Base-by-base conservation (phyloP, 1,140 invertebrate species). In the Drosophila subpulchrella region DNA sequence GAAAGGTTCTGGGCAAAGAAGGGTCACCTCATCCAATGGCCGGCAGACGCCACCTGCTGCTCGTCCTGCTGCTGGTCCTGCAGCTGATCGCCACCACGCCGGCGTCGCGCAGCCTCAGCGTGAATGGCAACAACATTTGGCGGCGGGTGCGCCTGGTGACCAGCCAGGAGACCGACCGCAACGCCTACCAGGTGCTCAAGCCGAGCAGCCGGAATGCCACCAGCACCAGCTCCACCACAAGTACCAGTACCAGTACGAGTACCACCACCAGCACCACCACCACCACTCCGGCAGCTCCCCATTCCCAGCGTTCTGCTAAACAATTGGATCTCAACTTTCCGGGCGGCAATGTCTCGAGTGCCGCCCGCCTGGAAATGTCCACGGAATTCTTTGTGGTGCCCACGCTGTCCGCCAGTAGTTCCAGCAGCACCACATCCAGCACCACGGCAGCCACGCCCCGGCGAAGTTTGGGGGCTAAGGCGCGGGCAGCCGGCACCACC, bases 361-460 rank as follows among this genome's bases (percentile, higher is more conserved):
- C 94, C 5, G 93, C 95, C 67, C 93, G 94, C 3, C 85, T 95
- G 27, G 95, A 96, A 89, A 94, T 96, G 93, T 96, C 95, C 84
- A 96, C 96, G 3, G 96, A 96, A 90, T 96, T 95, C 90, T 96
- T 96, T 90, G 92, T 96, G 57, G 94, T 96, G 73, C 95, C 95
- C 11, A 90, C 80, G 27, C 81, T 86, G 3, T 59, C 61, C 6
- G 11, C 75, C 15, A 75, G 66, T 15, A 81, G 44, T n/a, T 39
- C 44, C 36, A 78, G 39, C 48, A 54, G 48, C 70, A 55, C 56
- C 58, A 48, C 50, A 44, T 50, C 62, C 50, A 65, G 55, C 39
- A 47, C 44, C 39, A 58, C 77, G 6, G 46, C 72, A 32, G 55
- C 82, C 20, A 72, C 90, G 50, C 56, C 76, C 54, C 75, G 75